A percentile compares a stretch with the other conserved stretches of the same genome.
Evolutionary conservation across 2,888 invertebrate genomes (phyloP).

Genomic region (Alcis repandata): DNA sequence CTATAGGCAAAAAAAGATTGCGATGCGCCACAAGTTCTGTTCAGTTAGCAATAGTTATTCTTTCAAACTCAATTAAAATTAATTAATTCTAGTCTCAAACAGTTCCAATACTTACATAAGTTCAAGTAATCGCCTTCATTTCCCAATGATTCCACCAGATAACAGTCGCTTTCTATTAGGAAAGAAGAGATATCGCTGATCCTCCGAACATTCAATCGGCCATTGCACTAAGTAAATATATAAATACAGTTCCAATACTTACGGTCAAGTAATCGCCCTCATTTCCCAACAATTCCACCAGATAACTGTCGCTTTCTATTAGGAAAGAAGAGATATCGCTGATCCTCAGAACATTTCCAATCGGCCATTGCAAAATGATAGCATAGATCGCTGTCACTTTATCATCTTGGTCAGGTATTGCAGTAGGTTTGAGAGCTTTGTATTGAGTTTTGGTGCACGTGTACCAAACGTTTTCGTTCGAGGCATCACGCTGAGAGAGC

Average conservation of each 20-base stretch:
- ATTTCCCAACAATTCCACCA: constrained; percentile 66
- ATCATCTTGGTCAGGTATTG: constrained; percentile 52
- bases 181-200: constrained; percentile 58
- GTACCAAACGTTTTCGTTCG: constrained; percentile 91
- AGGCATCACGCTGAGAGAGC: constrained; percentile 93
- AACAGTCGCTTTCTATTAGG: constrained; percentile 59
- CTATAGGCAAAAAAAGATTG: too few species aligned
- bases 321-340: constrained; percentile 59
- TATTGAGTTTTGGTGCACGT: constrained; percentile 72
- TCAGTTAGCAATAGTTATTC: too few species aligned
- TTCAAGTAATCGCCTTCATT: too few species aligned
- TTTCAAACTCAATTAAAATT: too few species aligned
- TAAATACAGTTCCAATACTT: constrained; percentile 48
- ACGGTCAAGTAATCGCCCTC: constrained; percentile 58
- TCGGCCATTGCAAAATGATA: constrained; percentile 90
- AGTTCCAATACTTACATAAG: too few species aligned
- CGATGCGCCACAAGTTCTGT: too few species aligned
- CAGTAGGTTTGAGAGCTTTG: constrained; percentile 58
- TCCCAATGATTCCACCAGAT: constrained; percentile 65
- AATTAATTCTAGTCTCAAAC: too few species aligned
- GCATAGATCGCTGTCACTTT: constrained; percentile 87
- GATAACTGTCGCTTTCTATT: constrained; percentile 58
- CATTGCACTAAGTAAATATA: constrained; percentile 88
- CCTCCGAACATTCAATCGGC: constrained; percentile 87
- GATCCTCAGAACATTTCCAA: constrained; percentile 77